phyloP scores from a whole-genome alignment of 2,888 invertebrate species.

The Polymixis lichenea region DNA sequence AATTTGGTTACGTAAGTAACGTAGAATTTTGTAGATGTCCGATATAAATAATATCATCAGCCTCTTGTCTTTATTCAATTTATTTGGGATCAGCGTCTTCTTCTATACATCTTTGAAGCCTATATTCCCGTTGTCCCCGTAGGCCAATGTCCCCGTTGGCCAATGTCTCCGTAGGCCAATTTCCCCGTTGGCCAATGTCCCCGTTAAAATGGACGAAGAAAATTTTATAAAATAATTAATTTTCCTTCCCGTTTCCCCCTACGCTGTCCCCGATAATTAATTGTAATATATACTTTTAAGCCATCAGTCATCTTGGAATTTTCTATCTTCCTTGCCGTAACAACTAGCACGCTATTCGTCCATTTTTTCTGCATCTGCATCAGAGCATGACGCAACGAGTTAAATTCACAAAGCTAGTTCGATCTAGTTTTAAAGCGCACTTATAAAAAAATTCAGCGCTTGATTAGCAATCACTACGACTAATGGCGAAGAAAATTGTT shows the following conservation, averaged over 20 bases:
- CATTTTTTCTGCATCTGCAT: slow-evolving; percentile 2
- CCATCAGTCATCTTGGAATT: background rate
- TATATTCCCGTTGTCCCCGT: no score
- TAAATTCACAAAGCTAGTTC: background rate
- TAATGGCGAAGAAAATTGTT: slow-evolving; percentile 60
- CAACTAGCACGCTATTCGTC: background rate
- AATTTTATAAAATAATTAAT: no score
- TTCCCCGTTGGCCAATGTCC: no score
- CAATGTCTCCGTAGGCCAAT: no score
- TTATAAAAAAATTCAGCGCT: slow-evolving; percentile 28
- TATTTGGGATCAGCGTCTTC: no score
- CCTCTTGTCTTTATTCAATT: background rate
- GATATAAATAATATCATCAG: background rate
- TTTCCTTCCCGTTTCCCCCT: no score
- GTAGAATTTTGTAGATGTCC: background rate
- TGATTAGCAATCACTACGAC: slow-evolving; percentile 50
- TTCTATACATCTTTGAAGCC: no score
- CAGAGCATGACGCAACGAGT: slow-evolving; percentile 14
- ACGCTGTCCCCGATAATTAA: no score
- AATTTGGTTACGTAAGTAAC: no score
- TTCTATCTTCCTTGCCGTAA: background rate
- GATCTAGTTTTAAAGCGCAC: slow-evolving; percentile 1
- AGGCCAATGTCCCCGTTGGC: no score
- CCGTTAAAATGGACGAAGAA: no score
- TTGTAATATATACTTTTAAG: no score